Conservation (phyloP, 2,888 invertebrate genomes). For the Helicoverpa assulta region DNA sequence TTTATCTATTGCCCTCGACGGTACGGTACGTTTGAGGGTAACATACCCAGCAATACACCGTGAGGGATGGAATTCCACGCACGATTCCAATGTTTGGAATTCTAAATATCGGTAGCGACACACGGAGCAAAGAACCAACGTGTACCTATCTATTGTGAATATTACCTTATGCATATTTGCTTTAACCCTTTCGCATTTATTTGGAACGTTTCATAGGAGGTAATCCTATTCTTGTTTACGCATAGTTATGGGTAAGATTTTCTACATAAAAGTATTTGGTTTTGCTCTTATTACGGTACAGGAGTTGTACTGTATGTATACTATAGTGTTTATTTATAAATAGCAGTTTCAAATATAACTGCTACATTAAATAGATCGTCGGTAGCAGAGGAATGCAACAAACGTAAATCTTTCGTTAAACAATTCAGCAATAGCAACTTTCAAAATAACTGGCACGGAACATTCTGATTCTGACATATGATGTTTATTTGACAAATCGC, state of each 20-base stretch:
- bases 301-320: not conserved
- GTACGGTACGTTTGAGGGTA: conserved; percentile 22
- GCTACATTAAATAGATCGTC: not conserved
- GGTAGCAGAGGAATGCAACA: conserved; percentile 9
- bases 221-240: conserved; percentile 2
- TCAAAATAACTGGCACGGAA: conserved; percentile 32
- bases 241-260: not conserved
- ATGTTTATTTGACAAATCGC: conserved; percentile 51
- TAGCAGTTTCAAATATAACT: not conserved
- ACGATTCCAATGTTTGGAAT: conserved; percentile 71
- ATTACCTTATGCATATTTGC: conserved; percentile 60
- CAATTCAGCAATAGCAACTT: conserved; percentile 20
- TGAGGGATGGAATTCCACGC: conserved; percentile 58
- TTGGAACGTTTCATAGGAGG: conserved; percentile 34
- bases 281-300: too few species aligned
- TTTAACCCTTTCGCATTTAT: conserved; percentile 55
- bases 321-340: not conserved
- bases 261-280: conserved; percentile 4
- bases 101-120: conserved; percentile 67
- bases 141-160: conserved; percentile 58
- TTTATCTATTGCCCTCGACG: conserved; percentile 19
- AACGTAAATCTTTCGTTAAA: not conserved
- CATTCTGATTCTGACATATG: conserved; percentile 11
- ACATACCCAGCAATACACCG: conserved; percentile 35
- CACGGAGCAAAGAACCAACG: conserved; percentile 62